A percentile compares a stretch with the other conserved stretches of the same genome.
Conservation (phyloP, 2,888 invertebrate genomes). For the Diloba caeruleocephala region DNA sequence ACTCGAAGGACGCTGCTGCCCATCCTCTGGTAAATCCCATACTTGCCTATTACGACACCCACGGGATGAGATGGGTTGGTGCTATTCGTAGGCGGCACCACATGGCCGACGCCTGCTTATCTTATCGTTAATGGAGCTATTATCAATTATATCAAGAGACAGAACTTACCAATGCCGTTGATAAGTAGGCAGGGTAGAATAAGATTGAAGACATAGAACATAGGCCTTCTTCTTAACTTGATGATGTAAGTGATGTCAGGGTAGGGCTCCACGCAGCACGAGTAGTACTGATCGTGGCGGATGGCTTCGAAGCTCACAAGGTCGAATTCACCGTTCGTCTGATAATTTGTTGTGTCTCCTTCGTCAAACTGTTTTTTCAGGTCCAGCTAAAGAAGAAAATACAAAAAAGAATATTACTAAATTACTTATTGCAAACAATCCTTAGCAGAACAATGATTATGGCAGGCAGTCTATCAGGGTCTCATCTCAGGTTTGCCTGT, state of each 20-base stretch:
- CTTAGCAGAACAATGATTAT: too few species aligned
- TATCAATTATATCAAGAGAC: too few species aligned
- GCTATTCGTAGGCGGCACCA: too few species aligned
- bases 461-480: too few species aligned
- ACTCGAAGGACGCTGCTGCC: too few species aligned
- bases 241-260: constrained; percentile 95
- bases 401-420: neutral
- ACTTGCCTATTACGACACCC: too few species aligned
- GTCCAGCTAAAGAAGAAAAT: constrained; percentile 89
- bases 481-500: too few species aligned
- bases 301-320: constrained; percentile 93
- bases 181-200: constrained; percentile 95
- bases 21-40: too few species aligned
- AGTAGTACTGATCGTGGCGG: constrained; percentile 93
- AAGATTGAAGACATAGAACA: constrained; percentile 96
- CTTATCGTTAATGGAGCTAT: too few species aligned
- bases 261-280: constrained; percentile 94
- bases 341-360: constrained; percentile 96
- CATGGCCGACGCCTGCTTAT: too few species aligned
- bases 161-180: constrained; percentile 93
- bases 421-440: too few species aligned
- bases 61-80: too few species aligned
- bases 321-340: constrained; percentile 97
- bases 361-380: constrained; percentile 93
- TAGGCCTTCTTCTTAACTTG: constrained; percentile 92